Conservation (phyloP, 2,888 invertebrate genomes). For the Drosophila sordidapex region DNA sequence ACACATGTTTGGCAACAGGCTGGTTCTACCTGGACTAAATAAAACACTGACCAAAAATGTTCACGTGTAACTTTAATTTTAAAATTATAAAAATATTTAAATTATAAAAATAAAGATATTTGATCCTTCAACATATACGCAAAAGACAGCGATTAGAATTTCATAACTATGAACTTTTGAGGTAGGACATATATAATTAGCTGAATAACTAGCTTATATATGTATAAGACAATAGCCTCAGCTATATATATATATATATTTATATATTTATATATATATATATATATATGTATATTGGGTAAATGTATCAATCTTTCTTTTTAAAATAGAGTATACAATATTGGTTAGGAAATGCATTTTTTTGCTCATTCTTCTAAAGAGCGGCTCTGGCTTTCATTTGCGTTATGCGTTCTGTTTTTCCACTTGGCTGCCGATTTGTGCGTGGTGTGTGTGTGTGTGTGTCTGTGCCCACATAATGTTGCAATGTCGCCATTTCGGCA, state of each 20-base stretch:
- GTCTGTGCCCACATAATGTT: conserved; percentile 72
- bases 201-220: background rate
- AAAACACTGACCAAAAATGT: no score
- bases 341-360: background rate
- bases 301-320: background rate
- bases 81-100: no score
- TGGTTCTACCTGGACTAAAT: background rate
- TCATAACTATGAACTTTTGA: background rate
- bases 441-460: conserved; percentile 25
- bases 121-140: background rate
- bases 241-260: background rate
- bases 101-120: background rate
- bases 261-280: background rate
- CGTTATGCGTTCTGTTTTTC: conserved; percentile 45
- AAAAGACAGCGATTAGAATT: no score
- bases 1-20: fast-evolving
- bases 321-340: conserved; percentile 9
- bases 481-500: conserved; percentile 68
- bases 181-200: background rate
- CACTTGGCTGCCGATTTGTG: conserved; percentile 29
- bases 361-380: background rate
- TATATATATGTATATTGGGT: background rate
- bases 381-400: conserved; percentile 47
- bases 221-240: background rate
- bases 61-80: no score